Percentiles rank a stretch among this genome's conserved stretches.
Evolutionary conservation across 2,113 vertebrate species (phyloP).

Genomic region (Gopherus evgoodei): DNA sequence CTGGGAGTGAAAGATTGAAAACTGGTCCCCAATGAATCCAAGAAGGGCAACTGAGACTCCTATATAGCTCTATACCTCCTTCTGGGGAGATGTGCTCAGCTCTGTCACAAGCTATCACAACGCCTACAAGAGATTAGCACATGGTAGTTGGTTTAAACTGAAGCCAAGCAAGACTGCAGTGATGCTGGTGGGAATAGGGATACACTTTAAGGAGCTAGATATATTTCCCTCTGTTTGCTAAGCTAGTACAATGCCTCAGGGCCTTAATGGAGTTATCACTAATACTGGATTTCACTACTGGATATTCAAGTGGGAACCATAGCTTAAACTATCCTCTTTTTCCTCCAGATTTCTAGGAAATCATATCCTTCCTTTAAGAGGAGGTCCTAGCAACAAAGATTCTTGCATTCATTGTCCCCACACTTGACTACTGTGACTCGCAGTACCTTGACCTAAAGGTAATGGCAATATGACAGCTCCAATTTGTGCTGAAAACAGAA

Average conservation of each 20-base stretch:
- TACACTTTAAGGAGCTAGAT: not conserved
- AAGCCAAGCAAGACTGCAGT: not conserved
- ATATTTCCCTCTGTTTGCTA: not conserved
- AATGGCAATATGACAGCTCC: too few relatives aligned
- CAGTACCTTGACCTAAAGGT: too few relatives aligned
- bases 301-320: not conserved
- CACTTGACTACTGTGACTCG: too few relatives aligned
- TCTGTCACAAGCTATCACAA: not conserved
- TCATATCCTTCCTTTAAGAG: not conserved
- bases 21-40: not conserved
- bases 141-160: not conserved
- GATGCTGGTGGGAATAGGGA: not conserved
- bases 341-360: not conserved
- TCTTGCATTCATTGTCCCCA: not conserved
- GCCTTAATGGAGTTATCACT: not conserved
- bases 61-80: not conserved
- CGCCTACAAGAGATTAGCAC: not conserved
- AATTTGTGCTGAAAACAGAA: too few relatives aligned
- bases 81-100: not conserved
- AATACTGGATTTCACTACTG: not conserved
- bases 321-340: not conserved
- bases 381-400: not conserved
- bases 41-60: not conserved
- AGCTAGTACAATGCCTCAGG: accelerated
- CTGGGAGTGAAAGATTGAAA: not conserved